Conservation (phyloP, 2,797 vertebrate species). For the Premnoplex brunnescens region DNA sequence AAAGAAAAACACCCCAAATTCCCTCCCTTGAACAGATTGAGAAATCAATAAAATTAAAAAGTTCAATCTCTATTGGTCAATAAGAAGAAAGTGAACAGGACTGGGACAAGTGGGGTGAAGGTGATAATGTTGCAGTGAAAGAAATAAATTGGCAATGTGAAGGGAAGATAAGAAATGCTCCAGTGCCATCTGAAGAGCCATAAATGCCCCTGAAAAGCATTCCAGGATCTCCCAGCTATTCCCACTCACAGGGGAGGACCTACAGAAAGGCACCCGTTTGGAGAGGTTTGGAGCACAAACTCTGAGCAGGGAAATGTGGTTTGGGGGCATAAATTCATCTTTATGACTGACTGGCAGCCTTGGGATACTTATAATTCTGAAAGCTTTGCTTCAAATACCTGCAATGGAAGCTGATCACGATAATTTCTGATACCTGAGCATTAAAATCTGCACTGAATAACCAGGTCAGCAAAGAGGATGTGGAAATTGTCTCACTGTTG, state of each 20-base stretch:
- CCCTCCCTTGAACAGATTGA: neutral
- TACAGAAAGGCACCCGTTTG: neutral
- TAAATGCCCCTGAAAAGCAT: neutral
- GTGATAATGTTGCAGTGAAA: neutral
- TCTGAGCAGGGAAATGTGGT: fast-evolving
- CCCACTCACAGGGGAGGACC: neutral
- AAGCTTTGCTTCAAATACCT: neutral
- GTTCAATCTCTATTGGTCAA: neutral
- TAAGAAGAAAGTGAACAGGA: neutral
- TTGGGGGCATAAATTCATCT: neutral
- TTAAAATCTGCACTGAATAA: neutral
- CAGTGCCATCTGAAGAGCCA: neutral
- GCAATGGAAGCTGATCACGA: neutral
- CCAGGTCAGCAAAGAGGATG: fast-evolving
- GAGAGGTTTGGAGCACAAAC: neutral
- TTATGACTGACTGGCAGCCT: neutral
- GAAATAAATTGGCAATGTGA: fast-evolving
- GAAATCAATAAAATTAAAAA: neutral
- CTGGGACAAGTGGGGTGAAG: neutral
- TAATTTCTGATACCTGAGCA: neutral
- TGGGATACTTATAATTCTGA: neutral
- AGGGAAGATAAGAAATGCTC: neutral
- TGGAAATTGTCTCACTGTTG: neutral
- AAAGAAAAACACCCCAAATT: neutral
- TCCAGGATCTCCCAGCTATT: neutral